Evolutionary conservation across 2,113 vertebrate genomes (phyloP).

Genomic region (Heterochromis multidens): DNA sequence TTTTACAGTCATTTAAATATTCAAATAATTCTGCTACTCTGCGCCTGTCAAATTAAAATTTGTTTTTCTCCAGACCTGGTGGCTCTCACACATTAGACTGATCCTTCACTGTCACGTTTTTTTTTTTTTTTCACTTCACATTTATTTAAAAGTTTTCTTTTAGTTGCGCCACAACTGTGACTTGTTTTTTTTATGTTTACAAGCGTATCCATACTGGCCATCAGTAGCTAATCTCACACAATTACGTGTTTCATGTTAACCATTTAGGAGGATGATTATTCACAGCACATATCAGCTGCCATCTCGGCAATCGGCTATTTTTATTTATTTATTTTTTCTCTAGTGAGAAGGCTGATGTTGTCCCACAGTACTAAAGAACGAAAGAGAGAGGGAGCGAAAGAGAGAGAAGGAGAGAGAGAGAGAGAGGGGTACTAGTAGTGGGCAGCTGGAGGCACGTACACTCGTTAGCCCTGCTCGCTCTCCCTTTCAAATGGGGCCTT

Average conservation of each 20-base stretch:
- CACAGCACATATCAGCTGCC: conserved; percentile 1
- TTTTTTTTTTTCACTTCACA: rapidly evolving
- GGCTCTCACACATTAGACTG: not conserved
- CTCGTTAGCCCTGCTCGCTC: conserved; percentile 60
- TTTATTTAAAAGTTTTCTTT: not conserved
- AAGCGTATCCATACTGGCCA: not conserved
- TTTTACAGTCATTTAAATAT: not conserved
- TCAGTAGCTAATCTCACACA: not conserved
- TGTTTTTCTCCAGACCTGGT: not conserved
- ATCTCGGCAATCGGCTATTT: too few species aligned
- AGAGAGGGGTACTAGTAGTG: conserved; percentile 4
- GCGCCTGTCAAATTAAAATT: not conserved
- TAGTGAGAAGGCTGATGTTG: conserved; percentile 18
- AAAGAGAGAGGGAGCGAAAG: not conserved
- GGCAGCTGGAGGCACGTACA: conserved; percentile 65
- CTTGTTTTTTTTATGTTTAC: not conserved
- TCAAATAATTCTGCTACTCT: not conserved
- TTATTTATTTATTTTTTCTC: conserved; percentile 23
- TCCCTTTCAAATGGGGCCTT: conserved; percentile 73
- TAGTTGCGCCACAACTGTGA: not conserved
- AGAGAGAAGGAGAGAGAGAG: not conserved
- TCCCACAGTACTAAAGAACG: not conserved
- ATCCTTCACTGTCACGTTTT: not conserved
- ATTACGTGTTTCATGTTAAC: not conserved
- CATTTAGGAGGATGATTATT: not conserved